Percentiles rank a stretch among this genome's conserved stretches.
Conservation (phyloP, 2,113 vertebrate genomes). For the Bubo blakistoni region DNA sequence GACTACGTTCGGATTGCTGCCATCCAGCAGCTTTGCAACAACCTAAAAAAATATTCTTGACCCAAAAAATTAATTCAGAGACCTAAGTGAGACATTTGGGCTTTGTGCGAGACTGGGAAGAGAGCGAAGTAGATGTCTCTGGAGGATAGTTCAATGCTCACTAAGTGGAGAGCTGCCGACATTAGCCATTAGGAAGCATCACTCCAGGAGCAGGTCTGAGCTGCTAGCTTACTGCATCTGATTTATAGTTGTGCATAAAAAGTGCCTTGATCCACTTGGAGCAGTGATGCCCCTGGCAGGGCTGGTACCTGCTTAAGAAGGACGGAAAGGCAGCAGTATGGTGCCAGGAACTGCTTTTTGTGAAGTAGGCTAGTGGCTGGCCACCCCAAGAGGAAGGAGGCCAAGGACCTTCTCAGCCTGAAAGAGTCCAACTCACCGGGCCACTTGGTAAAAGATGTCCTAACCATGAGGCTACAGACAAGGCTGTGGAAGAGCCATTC, state of each 20-base stretch:
- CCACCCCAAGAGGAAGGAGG: neutral
- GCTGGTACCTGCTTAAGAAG: neutral
- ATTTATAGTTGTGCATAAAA: neutral
- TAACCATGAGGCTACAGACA: neutral
- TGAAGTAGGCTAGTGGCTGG: neutral
- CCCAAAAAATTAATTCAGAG: neutral
- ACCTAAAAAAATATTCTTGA: neutral
- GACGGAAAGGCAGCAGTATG: neutral
- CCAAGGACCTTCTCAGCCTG: neutral
- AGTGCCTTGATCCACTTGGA: neutral
- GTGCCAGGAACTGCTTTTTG: neutral
- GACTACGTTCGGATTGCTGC: neutral
- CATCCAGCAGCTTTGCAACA: neutral
- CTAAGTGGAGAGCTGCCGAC: accelerated
- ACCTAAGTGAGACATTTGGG: neutral
- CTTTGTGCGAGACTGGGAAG: neutral
- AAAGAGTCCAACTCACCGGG: neutral
- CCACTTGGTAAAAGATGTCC: neutral
- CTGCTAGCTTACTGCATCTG: neutral
- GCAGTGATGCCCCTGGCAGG: neutral
- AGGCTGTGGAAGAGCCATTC: neutral
- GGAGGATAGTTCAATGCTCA: neutral
- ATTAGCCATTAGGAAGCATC: neutral
- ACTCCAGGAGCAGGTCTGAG: neutral
- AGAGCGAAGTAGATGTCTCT: neutral